Conservation (phyloP, 92 coral and sea anemone genomes). For the Parazoanthus swiftii region DNA sequence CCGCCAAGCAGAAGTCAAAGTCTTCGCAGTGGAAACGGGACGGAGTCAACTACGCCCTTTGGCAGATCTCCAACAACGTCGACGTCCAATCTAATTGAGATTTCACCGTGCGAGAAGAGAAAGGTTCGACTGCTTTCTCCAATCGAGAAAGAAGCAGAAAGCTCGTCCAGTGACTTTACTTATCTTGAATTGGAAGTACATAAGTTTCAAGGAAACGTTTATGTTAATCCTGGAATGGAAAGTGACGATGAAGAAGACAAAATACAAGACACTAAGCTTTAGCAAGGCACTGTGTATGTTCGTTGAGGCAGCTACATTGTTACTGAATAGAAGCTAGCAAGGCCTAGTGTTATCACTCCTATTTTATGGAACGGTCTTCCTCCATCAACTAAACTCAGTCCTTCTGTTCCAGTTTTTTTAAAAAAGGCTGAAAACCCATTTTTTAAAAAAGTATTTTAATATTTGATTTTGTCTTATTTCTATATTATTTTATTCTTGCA, state of each 20-base stretch:
- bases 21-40: background rate
- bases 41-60: background rate
- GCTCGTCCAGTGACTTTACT: background rate
- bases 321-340: too few species aligned
- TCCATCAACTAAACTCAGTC: too few species aligned
- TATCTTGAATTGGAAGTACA: background rate
- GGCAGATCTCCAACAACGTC: conserved; percentile 8
- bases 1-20: background rate
- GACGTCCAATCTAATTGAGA: background rate
- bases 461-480: too few species aligned
- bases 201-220: background rate
- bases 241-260: background rate
- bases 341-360: background rate
- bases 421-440: too few species aligned
- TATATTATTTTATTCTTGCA: too few species aligned
- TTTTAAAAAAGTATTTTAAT: too few species aligned
- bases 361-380: too few species aligned
- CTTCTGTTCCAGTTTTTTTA: too few species aligned
- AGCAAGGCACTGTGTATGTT: background rate
- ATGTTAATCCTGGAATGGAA: conserved; percentile 1
- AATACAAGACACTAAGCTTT: conserved; percentile 24
- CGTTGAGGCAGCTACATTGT: background rate
- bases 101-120: background rate
- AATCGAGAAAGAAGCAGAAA: background rate
- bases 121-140: background rate